phyloP scores from a whole-genome alignment of 2,888 invertebrate genomes.

The Parnassius orleans region DNA sequence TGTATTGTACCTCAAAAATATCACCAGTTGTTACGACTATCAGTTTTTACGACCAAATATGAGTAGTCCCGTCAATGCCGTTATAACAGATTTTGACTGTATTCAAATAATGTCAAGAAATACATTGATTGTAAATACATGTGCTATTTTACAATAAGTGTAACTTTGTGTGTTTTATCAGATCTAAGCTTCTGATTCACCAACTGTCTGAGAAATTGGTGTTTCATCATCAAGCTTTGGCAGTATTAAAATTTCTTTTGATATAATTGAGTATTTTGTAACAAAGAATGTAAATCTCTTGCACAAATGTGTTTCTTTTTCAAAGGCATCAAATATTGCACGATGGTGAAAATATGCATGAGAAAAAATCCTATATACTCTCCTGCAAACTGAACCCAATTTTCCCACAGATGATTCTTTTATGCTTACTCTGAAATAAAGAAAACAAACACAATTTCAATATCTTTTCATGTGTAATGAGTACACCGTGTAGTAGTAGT shows the following conservation, averaged over 20 bases:
- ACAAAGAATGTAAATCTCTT: constrained; percentile 98
- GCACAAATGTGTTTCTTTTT: constrained; percentile 97
- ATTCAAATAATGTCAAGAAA: no score
- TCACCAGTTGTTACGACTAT: no score
- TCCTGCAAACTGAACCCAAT: constrained; percentile 97
- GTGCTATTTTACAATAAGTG: no score
- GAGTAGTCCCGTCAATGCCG: no score
- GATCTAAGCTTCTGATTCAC: constrained; percentile 75
- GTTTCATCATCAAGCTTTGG: constrained; percentile 94
- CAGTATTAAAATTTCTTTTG: constrained; percentile 98
- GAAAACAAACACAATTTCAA: constrained; percentile 2
- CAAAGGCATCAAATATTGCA: constrained; percentile 98
- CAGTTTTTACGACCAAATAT: no score
- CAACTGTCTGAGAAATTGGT: constrained; percentile 76
- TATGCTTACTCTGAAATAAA: constrained; percentile 93
- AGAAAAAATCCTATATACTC: constrained; percentile 99
- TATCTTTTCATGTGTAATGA: not conserved
- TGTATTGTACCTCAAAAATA: no score
- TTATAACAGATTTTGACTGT: no score
- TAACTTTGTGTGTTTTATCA: constrained; percentile 16
- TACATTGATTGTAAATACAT: no score
- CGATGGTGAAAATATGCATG: constrained; percentile 99
- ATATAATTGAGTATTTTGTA: constrained; percentile 98
- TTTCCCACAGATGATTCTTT: constrained; percentile 99
- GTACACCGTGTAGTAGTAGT: not conserved